phyloP scores from a whole-genome alignment of 37 sponge, comb jelly and placozoan species.

The Sycon ciliatum region DNA sequence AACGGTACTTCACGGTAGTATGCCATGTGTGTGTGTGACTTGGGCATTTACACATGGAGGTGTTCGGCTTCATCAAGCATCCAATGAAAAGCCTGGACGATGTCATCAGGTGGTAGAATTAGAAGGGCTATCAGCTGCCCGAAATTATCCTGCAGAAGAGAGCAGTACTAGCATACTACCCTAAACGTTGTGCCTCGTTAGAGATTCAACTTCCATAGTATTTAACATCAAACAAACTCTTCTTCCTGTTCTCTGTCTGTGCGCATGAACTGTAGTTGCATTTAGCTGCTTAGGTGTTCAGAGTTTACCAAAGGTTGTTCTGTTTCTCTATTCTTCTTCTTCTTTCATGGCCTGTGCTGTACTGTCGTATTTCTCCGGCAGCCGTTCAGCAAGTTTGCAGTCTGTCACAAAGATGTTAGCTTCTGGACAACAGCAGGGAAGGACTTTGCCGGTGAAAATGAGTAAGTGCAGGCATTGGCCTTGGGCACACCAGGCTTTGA shows the following conservation, averaged over 20 bases:
- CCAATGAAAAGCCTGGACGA: background rate
- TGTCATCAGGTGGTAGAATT: background rate
- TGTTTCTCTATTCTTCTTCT: background rate
- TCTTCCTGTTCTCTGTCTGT: background rate
- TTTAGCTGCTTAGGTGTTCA: background rate
- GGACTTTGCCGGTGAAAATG: background rate
- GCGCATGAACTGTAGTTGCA: background rate
- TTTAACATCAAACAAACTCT: too few species aligned
- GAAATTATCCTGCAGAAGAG: too few species aligned
- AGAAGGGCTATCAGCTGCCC: slow-evolving; percentile 18
- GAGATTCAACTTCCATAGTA: too few species aligned
- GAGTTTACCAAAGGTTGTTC: background rate
- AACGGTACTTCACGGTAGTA: too few species aligned
- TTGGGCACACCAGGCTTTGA: too few species aligned
- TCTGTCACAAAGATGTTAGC: slow-evolving; percentile 65
- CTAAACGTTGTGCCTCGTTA: too few species aligned
- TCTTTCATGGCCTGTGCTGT: background rate
- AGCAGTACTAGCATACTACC: too few species aligned
- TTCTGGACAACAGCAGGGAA: slow-evolving; percentile 62
- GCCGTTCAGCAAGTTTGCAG: slow-evolving; percentile 66
- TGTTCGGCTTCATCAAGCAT: too few species aligned
- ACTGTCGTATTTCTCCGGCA: background rate
- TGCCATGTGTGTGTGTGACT: slow-evolving; percentile 14
- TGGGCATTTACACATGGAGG: too few species aligned
- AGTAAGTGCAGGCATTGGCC: too few species aligned